These are phyloP conservation scores for Lynx canadensis DNA, from an alignment of 2,113 vertebrate genomes.

Conservation along the genomic window DNA sequence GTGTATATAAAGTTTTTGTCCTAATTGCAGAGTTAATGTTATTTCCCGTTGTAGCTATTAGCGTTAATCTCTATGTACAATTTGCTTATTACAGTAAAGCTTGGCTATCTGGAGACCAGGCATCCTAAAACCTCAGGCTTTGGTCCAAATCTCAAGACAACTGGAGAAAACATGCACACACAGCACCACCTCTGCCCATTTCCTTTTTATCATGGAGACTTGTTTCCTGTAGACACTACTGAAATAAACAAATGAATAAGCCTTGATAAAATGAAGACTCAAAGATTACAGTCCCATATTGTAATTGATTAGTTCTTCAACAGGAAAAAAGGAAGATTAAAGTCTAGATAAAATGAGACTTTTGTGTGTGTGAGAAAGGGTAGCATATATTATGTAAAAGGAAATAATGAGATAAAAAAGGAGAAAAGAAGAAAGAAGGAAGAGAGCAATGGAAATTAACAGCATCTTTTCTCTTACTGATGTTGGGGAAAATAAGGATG, in stretches of 20 bases:
- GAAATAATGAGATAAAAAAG: background rate
- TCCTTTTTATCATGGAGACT: background rate
- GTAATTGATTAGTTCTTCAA: background rate
- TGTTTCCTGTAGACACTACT: background rate
- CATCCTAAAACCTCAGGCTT: conserved; percentile 63
- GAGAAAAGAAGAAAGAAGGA: background rate
- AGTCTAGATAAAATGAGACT: background rate
- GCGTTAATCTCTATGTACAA: conserved; percentile 65
- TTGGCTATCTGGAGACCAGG: conserved; percentile 72
- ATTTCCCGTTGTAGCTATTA: conserved; percentile 73
- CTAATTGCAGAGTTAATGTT: conserved; percentile 67
- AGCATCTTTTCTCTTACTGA: background rate
- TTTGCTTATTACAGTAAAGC: conserved; percentile 74
- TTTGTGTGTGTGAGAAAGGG: background rate
- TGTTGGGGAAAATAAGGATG: background rate
- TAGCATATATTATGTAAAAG: background rate
- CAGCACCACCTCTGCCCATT: background rate
- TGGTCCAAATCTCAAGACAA: conserved; percentile 61
- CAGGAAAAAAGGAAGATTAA: background rate
- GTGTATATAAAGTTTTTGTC: conserved; percentile 59
- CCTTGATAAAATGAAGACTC: background rate
- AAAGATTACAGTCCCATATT: background rate
- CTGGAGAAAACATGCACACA: conserved; percentile 2
- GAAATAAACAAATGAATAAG: conserved; percentile 23
- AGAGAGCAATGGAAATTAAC: background rate